Evolutionary conservation across 2,113 vertebrate genomes (phyloP), one percentile per base, ranked within the genome.

Genomic region (Platichthys stellatus): DNA sequence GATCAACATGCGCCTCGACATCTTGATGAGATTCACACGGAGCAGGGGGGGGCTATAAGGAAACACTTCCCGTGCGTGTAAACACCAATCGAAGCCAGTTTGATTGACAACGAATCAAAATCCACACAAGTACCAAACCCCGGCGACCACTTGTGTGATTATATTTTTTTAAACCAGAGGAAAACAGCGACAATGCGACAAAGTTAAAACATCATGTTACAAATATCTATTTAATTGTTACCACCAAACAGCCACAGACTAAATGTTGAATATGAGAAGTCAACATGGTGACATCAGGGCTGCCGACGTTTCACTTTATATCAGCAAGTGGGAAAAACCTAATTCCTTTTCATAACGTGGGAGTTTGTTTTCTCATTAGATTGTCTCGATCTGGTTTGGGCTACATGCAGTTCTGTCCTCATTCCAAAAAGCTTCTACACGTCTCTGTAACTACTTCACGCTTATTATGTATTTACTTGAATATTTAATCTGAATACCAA

Each of bases 401-500:
- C 17, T 31, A 3, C n/a, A 23, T 45, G 17, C 18, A 57, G 54
- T 3, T 5, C 17, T 63, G 3, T 56, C 31, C 31, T 31, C 31
- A 31, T 31, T 31, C 31, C 31, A 31, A 31, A 31, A 31, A 31
- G 5, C 6, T 7, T 31, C 31, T 31, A 31, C 31, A 31, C 5
- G 31, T 31, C 4, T 18, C 24, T 69, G 9, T 28, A 23, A 47
- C 43, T 15, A 23, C 20, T 69, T 56, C 35, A 45, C 23, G 14
- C 23, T 56, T 28, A 63, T 62, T 56, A 68, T 67, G 26, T 26
- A 67, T 61, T 58, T 40, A 31, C 23, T 26, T 47, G 35, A 28
- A 47, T 74, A n/a, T 58, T 43, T 23, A 15, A 18, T 47, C 38
- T 57, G 18, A 58, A 65, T 57, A 57, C 38, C 38, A 66, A 24